Evolutionary conservation across 2,797 vertebrate genomes (phyloP).

Genomic region (Sebastes ruberrimus): DNA sequence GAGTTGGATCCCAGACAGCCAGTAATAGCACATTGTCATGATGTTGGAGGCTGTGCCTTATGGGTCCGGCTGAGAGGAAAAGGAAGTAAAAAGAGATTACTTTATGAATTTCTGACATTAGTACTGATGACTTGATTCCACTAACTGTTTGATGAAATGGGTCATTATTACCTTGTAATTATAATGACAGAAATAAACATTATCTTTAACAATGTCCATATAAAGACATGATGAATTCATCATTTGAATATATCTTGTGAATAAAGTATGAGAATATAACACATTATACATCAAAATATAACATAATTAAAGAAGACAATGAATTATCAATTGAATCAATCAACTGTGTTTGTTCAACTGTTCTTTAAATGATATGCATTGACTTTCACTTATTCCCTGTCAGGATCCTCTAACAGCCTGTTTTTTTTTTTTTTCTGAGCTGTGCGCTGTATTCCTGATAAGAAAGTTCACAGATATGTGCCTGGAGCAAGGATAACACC

Average conservation of each 20-base stretch:
- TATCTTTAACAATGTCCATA: background rate
- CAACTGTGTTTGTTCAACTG: background rate
- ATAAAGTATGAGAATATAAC: background rate
- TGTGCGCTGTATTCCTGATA: slow-evolving; percentile 35
- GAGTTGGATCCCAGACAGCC: background rate
- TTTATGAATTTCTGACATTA: too few species aligned
- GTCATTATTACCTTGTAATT: background rate
- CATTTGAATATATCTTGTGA: background rate
- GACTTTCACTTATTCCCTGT: slow-evolving; percentile 1
- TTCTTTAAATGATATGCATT: background rate
- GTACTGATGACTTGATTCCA: background rate
- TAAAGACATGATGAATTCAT: background rate
- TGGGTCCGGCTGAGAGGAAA: background rate
- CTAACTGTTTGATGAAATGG: background rate
- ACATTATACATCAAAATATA: background rate
- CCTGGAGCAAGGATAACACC: slow-evolving; percentile 57
- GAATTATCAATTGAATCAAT: background rate
- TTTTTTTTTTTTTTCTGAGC: slow-evolving; percentile 8
- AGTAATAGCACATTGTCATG: background rate
- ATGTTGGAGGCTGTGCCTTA: background rate
- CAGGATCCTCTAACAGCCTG: background rate
- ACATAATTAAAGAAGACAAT: background rate
- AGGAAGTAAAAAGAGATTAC: background rate
- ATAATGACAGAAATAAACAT: background rate
- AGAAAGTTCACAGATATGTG: slow-evolving; percentile 38